phyloP scores from a whole-genome alignment of 1,140 invertebrate species.

The Fopius arisanus region DNA sequence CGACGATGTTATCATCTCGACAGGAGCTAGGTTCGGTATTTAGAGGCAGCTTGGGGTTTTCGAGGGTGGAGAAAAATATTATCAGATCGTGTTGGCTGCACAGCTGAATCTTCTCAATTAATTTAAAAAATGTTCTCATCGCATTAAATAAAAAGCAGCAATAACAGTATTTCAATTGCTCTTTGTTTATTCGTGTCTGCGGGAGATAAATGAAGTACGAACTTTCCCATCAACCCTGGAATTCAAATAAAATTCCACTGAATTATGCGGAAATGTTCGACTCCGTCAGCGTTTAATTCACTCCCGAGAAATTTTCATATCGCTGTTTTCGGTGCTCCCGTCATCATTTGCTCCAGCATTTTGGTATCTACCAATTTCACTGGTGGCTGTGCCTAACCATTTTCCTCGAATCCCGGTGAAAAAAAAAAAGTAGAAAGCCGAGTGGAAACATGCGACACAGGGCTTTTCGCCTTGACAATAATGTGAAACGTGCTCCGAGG shows the following conservation, averaged over 20 bases:
- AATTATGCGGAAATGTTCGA: too few species aligned
- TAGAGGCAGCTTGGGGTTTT: not conserved
- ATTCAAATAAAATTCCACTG: too few species aligned
- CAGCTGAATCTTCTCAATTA: not conserved
- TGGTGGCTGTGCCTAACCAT: not conserved
- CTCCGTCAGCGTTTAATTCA: not conserved
- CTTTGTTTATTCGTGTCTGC: too few species aligned
- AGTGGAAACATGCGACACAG: not conserved
- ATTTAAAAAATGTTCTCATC: not conserved
- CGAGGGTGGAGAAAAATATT: too few species aligned
- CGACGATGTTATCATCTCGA: not conserved
- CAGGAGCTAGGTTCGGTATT: not conserved
- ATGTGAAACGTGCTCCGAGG: constrained; percentile 55
- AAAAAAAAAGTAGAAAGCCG: not conserved
- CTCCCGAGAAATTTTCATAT: not conserved
- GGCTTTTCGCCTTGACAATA: constrained; percentile 37
- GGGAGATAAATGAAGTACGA: too few species aligned
- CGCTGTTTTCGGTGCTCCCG: not conserved
- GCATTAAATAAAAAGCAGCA: not conserved
- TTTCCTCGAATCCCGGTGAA: not conserved
- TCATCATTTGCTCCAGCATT: not conserved
- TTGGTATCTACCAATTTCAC: constrained; percentile 3
- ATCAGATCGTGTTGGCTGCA: too few species aligned
- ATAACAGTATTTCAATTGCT: too few species aligned
- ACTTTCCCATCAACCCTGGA: too few species aligned